Evolutionary conservation across 2,888 invertebrate species (phyloP).

Genomic region (Archips xylosteana): DNA sequence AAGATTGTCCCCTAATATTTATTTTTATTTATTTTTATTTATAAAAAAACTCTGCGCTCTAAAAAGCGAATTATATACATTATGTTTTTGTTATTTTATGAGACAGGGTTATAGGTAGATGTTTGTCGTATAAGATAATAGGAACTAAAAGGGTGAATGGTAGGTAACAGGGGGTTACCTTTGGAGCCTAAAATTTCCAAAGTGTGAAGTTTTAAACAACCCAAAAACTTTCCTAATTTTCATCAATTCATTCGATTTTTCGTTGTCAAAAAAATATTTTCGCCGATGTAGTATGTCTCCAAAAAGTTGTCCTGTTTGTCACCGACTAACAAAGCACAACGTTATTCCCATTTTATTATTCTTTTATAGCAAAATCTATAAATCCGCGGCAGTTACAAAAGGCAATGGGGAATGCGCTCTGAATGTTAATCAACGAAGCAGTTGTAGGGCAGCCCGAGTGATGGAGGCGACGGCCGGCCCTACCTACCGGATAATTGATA

Average conservation of each 20-base stretch:
- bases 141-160: no score
- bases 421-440: slow-evolving; percentile 53
- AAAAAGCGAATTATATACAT: no score
- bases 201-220: background rate
- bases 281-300: background rate
- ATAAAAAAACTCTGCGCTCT: no score
- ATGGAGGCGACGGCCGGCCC: slow-evolving; percentile 37
- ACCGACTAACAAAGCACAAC: background rate
- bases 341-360: slow-evolving; percentile 13
- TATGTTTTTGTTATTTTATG: no score
- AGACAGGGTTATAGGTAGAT: no score
- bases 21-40: no score
- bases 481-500: slow-evolving; percentile 76
- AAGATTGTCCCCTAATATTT: no score
- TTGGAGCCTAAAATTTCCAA: no score
- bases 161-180: no score
- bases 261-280: background rate
- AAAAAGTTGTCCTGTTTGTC: slow-evolving; percentile 3
- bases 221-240: background rate
- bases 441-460: slow-evolving; percentile 53
- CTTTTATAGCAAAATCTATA: slow-evolving; percentile 22
- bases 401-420: slow-evolving; percentile 42
- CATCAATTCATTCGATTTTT: background rate
- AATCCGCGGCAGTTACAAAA: slow-evolving; percentile 23
- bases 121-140: no score